phyloP scores from a whole-genome alignment of 2,113 vertebrate genomes.

The Neomonachus schauinslandi region DNA sequence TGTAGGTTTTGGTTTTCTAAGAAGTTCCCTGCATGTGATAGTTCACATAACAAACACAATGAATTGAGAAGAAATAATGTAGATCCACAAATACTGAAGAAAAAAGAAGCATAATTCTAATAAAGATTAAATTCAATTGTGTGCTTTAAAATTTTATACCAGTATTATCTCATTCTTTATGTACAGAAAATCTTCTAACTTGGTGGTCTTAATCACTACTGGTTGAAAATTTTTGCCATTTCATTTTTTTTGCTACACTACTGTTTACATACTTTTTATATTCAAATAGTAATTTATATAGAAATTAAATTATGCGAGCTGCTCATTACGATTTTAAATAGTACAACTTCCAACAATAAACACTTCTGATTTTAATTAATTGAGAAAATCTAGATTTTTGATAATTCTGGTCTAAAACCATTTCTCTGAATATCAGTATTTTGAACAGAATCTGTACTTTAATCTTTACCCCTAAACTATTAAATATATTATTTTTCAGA shows the following conservation, averaged over 20 bases:
- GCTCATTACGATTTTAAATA: slow-evolving; percentile 67
- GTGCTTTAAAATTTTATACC: background rate
- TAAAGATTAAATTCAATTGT: background rate
- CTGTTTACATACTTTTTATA: slow-evolving; percentile 72
- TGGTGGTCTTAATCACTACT: slow-evolving; percentile 61
- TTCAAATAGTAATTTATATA: slow-evolving; percentile 71
- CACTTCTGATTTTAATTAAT: background rate
- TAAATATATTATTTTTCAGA: background rate
- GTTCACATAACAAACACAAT: slow-evolving; percentile 94
- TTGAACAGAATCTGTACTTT: background rate
- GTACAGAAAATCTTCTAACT: background rate
- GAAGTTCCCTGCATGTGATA: slow-evolving; percentile 93
- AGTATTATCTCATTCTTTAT: background rate
- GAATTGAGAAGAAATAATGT: slow-evolving; percentile 92
- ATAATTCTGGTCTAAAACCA: background rate
- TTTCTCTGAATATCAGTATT: background rate
- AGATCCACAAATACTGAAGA: slow-evolving; percentile 93
- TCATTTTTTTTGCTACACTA: slow-evolving; percentile 65
- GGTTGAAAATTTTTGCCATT: slow-evolving; percentile 68
- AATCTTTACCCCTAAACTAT: background rate
- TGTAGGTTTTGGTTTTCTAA: slow-evolving; percentile 93
- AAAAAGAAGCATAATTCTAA: slow-evolving; percentile 90
- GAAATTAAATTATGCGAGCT: slow-evolving; percentile 53
- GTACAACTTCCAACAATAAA: background rate
- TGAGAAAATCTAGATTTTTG: background rate